These are phyloP conservation scores for Dasypus novemcinctus DNA, from an alignment of 2,113 vertebrate genomes.

Conservation along the genomic window DNA sequence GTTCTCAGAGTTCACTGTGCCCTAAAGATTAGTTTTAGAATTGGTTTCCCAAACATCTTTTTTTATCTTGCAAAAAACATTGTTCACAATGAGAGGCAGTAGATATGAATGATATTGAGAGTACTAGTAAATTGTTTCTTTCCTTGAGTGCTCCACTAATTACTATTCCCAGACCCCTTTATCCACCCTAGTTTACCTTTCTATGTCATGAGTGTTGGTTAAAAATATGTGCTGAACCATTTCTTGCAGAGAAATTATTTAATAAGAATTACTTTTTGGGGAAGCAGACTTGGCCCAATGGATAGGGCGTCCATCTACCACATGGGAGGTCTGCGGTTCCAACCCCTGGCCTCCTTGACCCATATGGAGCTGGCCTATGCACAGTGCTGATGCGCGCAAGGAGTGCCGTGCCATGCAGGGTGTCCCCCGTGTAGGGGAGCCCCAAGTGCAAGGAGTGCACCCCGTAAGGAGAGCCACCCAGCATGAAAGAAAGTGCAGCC, in stretches of 20 bases:
- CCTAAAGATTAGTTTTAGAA: constrained; percentile 37
- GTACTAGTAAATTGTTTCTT: background rate
- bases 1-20: constrained; percentile 9
- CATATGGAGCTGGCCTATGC: no score
- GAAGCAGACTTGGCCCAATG: no score
- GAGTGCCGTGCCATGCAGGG: no score
- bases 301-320: no score
- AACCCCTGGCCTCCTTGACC: no score
- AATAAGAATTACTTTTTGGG: constrained; percentile 3
- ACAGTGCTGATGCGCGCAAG: no score
- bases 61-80: constrained; percentile 3
- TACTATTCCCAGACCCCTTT: background rate
- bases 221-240: background rate
- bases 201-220: background rate
- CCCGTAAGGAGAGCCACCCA: no score
- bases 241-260: constrained; percentile 1
- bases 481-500: no score
- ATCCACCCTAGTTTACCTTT: background rate
- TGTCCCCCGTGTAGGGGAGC: no score
- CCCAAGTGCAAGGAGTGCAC: no score
- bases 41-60: background rate
- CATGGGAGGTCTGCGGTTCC: no score
- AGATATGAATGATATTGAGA: background rate
- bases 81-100: background rate
- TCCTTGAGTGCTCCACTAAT: background rate